A percentile compares a stretch with the other conserved stretches of the same genome.
These are phyloP conservation scores for Lepidocyrtoides sp. DNA, from an alignment of 2,888 invertebrate genomes.

Conservation along the genomic window DNA sequence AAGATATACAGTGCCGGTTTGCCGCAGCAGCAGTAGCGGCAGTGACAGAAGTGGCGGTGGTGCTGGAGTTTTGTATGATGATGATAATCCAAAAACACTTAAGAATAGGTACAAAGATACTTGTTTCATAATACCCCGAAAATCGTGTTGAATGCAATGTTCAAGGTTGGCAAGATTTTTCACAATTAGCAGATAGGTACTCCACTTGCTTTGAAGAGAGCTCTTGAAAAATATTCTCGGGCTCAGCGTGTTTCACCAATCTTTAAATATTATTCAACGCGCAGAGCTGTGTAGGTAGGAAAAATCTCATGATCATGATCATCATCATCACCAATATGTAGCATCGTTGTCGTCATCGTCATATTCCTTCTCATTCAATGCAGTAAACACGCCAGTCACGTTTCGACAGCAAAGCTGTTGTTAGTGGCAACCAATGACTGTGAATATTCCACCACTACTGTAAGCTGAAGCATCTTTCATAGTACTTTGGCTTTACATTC, in stretches of 20 bases:
- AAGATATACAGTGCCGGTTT: background rate
- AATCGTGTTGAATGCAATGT: too few species aligned
- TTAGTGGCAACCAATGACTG: constrained; percentile 24
- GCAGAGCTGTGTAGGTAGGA: background rate
- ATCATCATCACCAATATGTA: background rate
- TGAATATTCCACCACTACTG: background rate
- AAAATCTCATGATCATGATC: constrained; percentile 17
- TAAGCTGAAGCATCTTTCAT: background rate
- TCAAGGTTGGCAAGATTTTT: too few species aligned
- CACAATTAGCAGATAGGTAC: too few species aligned
- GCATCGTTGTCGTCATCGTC: background rate
- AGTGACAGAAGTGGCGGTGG: background rate
- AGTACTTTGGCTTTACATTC: too few species aligned
- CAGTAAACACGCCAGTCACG: constrained; percentile 59
- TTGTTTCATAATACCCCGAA: background rate
- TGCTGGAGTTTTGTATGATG: background rate
- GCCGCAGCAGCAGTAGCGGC: too few species aligned
- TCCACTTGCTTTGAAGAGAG: too few species aligned
- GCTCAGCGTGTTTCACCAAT: too few species aligned
- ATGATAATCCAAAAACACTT: background rate
- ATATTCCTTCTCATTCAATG: constrained; percentile 55
- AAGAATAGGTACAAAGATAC: background rate
- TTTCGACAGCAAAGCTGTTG: constrained; percentile 54
- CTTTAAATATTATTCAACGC: background rate
- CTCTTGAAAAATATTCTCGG: too few species aligned